Conservation (phyloP, 1,140 invertebrate genomes). For the Hylyphantes graminicola region DNA sequence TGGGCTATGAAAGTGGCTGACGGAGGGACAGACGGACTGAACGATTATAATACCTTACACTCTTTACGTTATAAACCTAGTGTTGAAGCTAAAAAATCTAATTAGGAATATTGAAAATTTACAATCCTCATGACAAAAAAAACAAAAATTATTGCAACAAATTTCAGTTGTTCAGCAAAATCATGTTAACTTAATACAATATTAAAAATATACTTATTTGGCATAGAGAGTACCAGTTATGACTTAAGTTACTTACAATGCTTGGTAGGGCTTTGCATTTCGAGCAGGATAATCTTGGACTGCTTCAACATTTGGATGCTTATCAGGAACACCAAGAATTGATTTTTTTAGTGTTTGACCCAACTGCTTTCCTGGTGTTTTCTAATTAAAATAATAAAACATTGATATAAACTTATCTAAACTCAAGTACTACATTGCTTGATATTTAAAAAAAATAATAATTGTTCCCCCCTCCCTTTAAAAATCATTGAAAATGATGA, state of each 20-base stretch:
- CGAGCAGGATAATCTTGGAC: slow-evolving; percentile 93
- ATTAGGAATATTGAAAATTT: too few species aligned
- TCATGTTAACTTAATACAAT: too few species aligned
- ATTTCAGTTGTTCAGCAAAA: too few species aligned
- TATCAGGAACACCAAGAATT: slow-evolving; percentile 90
- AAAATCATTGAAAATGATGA: neutral
- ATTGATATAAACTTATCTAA: neutral
- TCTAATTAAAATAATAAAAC: slow-evolving; percentile 65
- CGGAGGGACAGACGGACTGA: too few species aligned
- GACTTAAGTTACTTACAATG: slow-evolving; percentile 78
- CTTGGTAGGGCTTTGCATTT: slow-evolving; percentile 92
- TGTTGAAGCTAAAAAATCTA: too few species aligned
- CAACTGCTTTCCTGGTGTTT: slow-evolving; percentile 75
- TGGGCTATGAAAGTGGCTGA: too few species aligned
- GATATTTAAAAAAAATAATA: neutral
- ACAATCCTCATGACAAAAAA: too few species aligned
- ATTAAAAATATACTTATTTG: too few species aligned
- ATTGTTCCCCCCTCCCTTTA: neutral
- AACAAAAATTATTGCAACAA: too few species aligned
- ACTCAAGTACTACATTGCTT: too few species aligned
- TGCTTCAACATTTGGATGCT: slow-evolving; percentile 74
- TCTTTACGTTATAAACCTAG: too few species aligned
- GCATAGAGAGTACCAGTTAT: neutral
- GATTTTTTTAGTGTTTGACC: slow-evolving; percentile 95
- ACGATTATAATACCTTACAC: too few species aligned